Evolutionary conservation across 2,113 vertebrate species (phyloP).

Genomic region (Oreochromis tanganicae): DNA sequence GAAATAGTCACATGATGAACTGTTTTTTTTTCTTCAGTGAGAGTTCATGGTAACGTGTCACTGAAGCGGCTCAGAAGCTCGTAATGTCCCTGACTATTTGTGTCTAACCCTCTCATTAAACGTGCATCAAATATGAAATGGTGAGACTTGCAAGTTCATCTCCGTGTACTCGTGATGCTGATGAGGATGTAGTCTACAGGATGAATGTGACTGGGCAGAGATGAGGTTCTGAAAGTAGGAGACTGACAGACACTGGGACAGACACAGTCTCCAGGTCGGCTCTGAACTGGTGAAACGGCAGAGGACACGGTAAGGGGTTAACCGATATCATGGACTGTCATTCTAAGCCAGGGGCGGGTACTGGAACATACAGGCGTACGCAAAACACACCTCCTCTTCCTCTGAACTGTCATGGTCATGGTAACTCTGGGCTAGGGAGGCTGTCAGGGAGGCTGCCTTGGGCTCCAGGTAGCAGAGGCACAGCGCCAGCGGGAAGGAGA

Average conservation of each 20-base stretch:
- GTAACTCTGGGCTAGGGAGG: conserved; percentile 95
- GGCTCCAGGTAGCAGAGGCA: conserved; percentile 99
- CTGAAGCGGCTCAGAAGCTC: background rate
- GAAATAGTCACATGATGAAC: background rate
- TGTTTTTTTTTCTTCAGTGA: background rate
- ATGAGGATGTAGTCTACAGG: conserved; percentile 46
- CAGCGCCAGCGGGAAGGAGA: conserved; percentile 98
- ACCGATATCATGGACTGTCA: conserved; percentile 16
- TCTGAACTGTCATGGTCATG: conserved; percentile 99
- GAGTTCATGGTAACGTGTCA: background rate
- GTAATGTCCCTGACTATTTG: background rate
- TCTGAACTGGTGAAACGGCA: conserved; percentile 79
- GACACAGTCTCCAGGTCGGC: conserved; percentile 78
- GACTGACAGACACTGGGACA: conserved; percentile 71
- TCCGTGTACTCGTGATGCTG: conserved; percentile 15
- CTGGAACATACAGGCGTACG: conserved; percentile 76
- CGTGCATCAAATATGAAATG: conserved; percentile 21
- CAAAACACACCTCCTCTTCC: conserved; percentile 85
- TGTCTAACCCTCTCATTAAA: conserved; percentile 43
- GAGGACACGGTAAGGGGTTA: conserved; percentile 32
- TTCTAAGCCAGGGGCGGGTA: conserved; percentile 26
- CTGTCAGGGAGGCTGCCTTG: conserved; percentile 95
- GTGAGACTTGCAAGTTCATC: conserved; percentile 44
- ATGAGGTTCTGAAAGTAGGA: conserved; percentile 96
- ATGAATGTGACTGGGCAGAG: conserved; percentile 74